Evolutionary conservation across 1,140 invertebrate genomes (phyloP), one percentile per base, ranked within the genome.

Genomic region (Condylostylus longicornis): DNA sequence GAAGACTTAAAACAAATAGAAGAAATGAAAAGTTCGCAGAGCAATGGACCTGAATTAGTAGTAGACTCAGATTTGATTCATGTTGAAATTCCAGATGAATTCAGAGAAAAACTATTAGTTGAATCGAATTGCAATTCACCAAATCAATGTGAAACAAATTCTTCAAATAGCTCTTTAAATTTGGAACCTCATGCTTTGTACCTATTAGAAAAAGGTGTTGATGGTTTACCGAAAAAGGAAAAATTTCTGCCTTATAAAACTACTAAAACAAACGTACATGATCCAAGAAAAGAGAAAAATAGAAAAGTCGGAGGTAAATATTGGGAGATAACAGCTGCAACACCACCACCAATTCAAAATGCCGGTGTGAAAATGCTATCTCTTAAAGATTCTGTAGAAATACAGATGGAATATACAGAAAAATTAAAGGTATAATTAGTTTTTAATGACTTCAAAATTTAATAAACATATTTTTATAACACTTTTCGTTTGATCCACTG

Each of bases 251-350:
- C 77, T 12, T 73, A 69, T 42, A 72, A 71, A 55, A 77, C 75
- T 14, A 74, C 75, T 18, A 66, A 63, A 29, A 65, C 64, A 12
- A 67, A 75, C 58, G 66, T 71, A 3, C 72, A 77, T 40, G 67
- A 73, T 54, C 67, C 71, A 18, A 60, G 61, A 40, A 76, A 75
- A 46, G 72, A 77, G 52, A 68, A 70, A 35, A 33, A 54, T 5
- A 64, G 70, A 35, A 74, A 71, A 40, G 67, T 64, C 31, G 42
- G 66, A 18, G 49, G 48, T 33, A 72, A 72, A 53, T 46, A 72
- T 48, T 79, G 76, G 74, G 77, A 79, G 57, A 55, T 73, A 4
- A 78, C 75, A 3, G 71, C 77, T 23, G 77, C 77, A 12, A 79
- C 77, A n/a, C 77, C 69, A 12, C 70, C 70, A 6, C 64, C 65